phyloP scores from a whole-genome alignment of 2,888 invertebrate genomes.

The Elegia similella region DNA sequence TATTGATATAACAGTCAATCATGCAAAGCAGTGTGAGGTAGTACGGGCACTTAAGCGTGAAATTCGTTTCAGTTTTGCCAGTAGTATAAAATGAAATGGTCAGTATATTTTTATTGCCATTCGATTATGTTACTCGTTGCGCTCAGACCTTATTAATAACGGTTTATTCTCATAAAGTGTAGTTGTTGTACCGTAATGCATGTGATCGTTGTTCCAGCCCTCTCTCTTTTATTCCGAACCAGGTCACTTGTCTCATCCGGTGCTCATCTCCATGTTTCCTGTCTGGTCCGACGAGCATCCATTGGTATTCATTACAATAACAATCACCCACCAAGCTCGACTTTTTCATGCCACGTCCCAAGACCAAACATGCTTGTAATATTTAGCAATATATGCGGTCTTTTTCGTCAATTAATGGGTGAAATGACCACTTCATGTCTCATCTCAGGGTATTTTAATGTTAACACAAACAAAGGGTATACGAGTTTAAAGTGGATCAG shows the following conservation, averaged over 20 bases:
- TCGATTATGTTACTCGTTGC: neutral
- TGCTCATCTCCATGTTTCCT: slow-evolving; percentile 15
- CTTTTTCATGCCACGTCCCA: neutral
- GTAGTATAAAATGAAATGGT: too few species aligned
- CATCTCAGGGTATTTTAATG: neutral
- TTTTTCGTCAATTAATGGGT: neutral
- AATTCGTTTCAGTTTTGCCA: too few species aligned
- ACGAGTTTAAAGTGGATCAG: too few species aligned
- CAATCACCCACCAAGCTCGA: neutral
- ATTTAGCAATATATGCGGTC: slow-evolving; percentile 3
- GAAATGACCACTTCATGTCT: neutral
- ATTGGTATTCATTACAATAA: slow-evolving; percentile 10
- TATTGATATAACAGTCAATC: too few species aligned
- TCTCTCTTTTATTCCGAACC: slow-evolving; percentile 11
- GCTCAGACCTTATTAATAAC: too few species aligned
- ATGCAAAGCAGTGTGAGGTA: too few species aligned
- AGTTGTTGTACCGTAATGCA: neutral
- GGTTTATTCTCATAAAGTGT: neutral
- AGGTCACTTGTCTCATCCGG: slow-evolving; percentile 11
- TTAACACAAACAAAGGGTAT: neutral
- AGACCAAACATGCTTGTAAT: slow-evolving; percentile 4
- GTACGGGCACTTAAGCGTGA: too few species aligned
- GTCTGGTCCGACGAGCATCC: slow-evolving; percentile 13
- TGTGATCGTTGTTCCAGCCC: slow-evolving; percentile 16
- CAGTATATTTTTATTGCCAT: too few species aligned